Percentiles rank a stretch among this genome's conserved stretches.
These are phyloP conservation scores for Halcyon malimbica DNA, from an alignment of 2,113 vertebrate genomes.

Conservation along the genomic window DNA sequence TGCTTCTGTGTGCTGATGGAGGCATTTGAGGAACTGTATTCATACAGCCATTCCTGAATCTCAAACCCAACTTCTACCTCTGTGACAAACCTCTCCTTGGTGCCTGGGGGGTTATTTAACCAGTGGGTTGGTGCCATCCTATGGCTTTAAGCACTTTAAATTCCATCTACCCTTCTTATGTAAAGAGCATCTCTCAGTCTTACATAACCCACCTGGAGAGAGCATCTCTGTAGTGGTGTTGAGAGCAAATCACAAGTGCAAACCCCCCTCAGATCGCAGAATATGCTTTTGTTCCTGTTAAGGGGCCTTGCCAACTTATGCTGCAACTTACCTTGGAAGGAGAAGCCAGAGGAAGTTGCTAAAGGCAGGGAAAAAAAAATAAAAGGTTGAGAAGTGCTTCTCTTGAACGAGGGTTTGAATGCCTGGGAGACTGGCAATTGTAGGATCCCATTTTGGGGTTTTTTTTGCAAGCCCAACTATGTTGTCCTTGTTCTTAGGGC, in stretches of 20 bases:
- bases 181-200: not conserved
- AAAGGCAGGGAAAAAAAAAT: not conserved
- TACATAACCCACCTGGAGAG: not conserved
- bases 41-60: not conserved
- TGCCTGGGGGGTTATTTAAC: not conserved
- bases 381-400: not conserved
- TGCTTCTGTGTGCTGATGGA: not conserved
- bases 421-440: not conserved
- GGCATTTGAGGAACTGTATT: not conserved
- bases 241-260: not conserved
- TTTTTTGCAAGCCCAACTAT: not conserved
- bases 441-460: not conserved
- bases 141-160: not conserved
- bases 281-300: not conserved
- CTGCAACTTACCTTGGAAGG: conserved; percentile 32
- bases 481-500: not conserved
- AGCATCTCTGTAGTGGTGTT: not conserved
- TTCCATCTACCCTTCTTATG: not conserved
- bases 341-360: not conserved
- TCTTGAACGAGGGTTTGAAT: not conserved
- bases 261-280: not conserved
- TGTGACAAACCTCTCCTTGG: not conserved
- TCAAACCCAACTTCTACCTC: not conserved
- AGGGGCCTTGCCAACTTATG: not conserved
- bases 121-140: not conserved